These are phyloP conservation scores for Copsychus sechellarum DNA, from an alignment of 2,113 vertebrate species.

Conservation along the genomic window DNA sequence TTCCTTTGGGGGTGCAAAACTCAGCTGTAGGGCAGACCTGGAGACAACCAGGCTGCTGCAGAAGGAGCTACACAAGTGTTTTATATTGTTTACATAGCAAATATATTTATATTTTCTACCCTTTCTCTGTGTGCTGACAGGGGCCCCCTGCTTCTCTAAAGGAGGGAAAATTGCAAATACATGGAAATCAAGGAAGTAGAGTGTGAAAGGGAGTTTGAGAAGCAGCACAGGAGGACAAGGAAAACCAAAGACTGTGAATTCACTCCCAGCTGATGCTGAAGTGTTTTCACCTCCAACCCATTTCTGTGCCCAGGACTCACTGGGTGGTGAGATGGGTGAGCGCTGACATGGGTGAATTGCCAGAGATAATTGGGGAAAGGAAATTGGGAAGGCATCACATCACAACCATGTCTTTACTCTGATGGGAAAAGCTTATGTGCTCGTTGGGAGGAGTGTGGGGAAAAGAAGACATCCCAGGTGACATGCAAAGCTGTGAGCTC, in stretches of 20 bases:
- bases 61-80: background rate
- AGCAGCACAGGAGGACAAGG: background rate
- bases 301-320: background rate
- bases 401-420: fast-evolving
- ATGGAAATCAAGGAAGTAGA: background rate
- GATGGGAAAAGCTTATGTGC: background rate
- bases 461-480: background rate
- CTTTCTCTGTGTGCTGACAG: background rate
- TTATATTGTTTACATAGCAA: background rate
- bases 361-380: background rate
- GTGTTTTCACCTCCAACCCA: background rate
- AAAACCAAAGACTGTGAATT: background rate
- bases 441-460: background rate
- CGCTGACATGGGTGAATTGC: background rate
- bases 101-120: background rate
- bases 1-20: background rate
- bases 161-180: background rate
- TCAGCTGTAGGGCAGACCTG: background rate
- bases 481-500: background rate
- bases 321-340: background rate
- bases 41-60: background rate
- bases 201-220: background rate
- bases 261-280: background rate
- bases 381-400: background rate
- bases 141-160: background rate